Base-by-base conservation (phyloP, 2,888 invertebrate species). In the Athetis lepigone region DNA sequence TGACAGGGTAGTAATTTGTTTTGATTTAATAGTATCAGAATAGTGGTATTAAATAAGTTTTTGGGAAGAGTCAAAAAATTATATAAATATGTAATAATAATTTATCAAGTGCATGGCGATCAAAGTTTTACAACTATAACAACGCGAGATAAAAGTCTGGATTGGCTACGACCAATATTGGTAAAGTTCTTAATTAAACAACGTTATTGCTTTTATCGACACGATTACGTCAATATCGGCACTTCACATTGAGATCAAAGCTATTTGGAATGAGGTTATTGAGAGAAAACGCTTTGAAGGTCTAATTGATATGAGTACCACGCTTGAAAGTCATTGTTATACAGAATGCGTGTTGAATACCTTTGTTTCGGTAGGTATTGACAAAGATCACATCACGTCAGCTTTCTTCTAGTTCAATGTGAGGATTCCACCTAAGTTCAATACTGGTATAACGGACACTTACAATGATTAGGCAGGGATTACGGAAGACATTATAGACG, bases 201-300 rank as follows among this genome's bases (percentile, higher is more conserved):
- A 33, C 33, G 7, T 33, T 33, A 37, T 33, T 8, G 37, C 19
- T 49, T 45, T n/a, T 25, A 62, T 37, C 16, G 36, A 43, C 49
- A 29, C 11, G 19, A 45, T 43, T 49, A 62, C 8, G 37, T 33
- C 42, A 40, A 19, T 43, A 62, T 63, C 50, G 50, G 70, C 43
- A 39, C 19, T 62, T 43, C 23, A 16, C 19, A 50, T 47, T 29
- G 23, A 50, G 29, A 66, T 63, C 70, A 70, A 66, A 66, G 29
- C 49, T 25, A 46, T 59, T 69, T 23, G 39, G 60, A 61, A 70
- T 21, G 43, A 16, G 23, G 5, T n/a, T 37, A 33, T 46, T 21
- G 52, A 46, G 64, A 71, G 66, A 67, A 67, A 67, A 19, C 45
- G n/a, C 36, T 68, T 55, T 57, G 73, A 66, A 27, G 50, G 29